Conservation (phyloP, 2,888 invertebrate species). For the Pandemis heparana region DNA sequence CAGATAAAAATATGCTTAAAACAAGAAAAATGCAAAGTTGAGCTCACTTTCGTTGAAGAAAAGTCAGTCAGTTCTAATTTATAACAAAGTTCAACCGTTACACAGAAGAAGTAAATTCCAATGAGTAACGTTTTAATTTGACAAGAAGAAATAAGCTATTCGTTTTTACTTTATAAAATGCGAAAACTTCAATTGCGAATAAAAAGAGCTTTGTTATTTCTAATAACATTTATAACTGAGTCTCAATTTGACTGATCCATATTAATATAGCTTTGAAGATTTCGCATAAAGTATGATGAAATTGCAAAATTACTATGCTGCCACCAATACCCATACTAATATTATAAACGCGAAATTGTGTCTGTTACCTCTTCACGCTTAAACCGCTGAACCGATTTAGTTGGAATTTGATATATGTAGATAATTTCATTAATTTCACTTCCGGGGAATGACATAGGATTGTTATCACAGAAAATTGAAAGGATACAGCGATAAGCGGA, state of each 20-base stretch:
- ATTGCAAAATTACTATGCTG: too few species aligned
- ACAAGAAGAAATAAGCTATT: too few species aligned
- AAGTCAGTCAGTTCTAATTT: neutral
- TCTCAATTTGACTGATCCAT: neutral
- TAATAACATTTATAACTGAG: neutral
- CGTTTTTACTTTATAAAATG: neutral
- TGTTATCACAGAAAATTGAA: too few species aligned
- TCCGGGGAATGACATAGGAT: too few species aligned
- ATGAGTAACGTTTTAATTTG: neutral
- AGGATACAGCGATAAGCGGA: too few species aligned
- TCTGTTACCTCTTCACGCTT: too few species aligned
- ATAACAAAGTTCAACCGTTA: neutral
- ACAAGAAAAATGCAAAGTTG: slow-evolving; percentile 23
- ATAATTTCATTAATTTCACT: too few species aligned
- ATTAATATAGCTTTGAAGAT: neutral
- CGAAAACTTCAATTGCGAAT: neutral
- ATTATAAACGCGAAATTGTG: too few species aligned
- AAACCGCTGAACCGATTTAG: too few species aligned
- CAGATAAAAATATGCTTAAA: slow-evolving; percentile 20
- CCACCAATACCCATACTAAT: too few species aligned
- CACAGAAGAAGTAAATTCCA: neutral
- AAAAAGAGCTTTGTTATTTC: neutral
- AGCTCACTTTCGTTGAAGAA: slow-evolving; percentile 11
- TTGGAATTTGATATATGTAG: too few species aligned
- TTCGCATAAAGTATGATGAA: slow-evolving; percentile 1